Percentiles rank a stretch among this genome's conserved stretches.
These are phyloP conservation scores for Drosophila tristis DNA, from an alignment of 1,140 invertebrate genomes.

Conservation along the genomic window DNA sequence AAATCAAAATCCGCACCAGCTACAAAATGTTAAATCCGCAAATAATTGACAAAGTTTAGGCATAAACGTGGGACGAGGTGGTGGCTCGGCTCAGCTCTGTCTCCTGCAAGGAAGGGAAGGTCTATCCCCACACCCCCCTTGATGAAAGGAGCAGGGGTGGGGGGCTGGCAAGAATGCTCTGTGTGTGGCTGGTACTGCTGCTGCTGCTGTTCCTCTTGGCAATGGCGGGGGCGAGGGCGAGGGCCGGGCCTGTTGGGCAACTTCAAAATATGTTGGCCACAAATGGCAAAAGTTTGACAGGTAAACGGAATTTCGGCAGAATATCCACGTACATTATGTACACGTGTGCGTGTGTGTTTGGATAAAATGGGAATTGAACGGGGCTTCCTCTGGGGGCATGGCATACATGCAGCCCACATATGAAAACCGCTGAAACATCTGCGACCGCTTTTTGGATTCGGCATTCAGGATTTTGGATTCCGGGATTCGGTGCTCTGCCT, in stretches of 20 bases:
- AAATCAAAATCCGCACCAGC: slow-evolving; percentile 81
- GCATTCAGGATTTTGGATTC: slow-evolving; percentile 12
- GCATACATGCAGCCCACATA: slow-evolving; percentile 16
- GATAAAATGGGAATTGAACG: slow-evolving; percentile 5
- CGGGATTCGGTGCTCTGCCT: slow-evolving; percentile 13
- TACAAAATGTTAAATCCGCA: slow-evolving; percentile 79
- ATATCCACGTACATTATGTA: slow-evolving; percentile 56
- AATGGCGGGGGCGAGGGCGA: slow-evolving; percentile 7
- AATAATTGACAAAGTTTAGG: slow-evolving; percentile 82
- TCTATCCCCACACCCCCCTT: no score
- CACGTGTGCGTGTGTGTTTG: slow-evolving; percentile 12
- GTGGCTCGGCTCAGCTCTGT: slow-evolving; percentile 37
- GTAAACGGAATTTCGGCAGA: slow-evolving; percentile 77
- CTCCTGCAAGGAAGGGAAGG: slow-evolving; percentile 28
- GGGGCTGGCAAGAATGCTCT: slow-evolving; percentile 33
- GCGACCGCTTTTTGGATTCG: slow-evolving; percentile 23
- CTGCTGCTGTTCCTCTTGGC: background rate
- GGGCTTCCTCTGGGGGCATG: background rate
- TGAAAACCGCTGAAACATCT: slow-evolving; percentile 42
- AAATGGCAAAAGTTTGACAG: slow-evolving; percentile 81
- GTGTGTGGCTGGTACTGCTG: slow-evolving; percentile 15
- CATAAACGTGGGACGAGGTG: slow-evolving; percentile 59
- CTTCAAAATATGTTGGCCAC: slow-evolving; percentile 81
- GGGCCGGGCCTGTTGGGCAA: slow-evolving; percentile 30
- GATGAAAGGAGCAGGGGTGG: background rate